Percentiles rank a stretch among this genome's conserved stretches.
Conservation (phyloP, 2,888 invertebrate species). For the Thysanoteuthis rhombus region DNA sequence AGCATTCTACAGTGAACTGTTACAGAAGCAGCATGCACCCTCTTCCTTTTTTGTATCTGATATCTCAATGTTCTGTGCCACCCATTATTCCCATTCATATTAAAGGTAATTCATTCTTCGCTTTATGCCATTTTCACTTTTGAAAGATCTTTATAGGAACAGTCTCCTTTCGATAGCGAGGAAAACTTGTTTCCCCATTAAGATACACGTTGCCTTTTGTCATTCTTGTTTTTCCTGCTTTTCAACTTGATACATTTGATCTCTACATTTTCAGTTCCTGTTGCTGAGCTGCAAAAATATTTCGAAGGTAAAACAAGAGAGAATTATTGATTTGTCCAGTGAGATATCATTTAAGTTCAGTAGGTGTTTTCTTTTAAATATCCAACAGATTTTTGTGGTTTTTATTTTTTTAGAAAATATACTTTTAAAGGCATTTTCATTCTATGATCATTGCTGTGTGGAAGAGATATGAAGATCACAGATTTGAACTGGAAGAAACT, state of each 20-base stretch:
- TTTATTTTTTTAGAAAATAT: not conserved
- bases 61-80: too few species aligned
- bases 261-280: not conserved
- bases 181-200: too few species aligned
- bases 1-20: too few species aligned
- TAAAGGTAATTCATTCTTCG: too few species aligned
- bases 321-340: not conserved
- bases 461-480: not conserved
- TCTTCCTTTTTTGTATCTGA: too few species aligned
- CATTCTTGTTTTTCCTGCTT: not conserved
- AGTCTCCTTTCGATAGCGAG: too few species aligned
- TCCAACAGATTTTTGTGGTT: not conserved
- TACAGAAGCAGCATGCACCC: too few species aligned
- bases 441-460: not conserved
- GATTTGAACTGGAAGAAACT: not conserved
- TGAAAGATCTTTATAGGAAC: too few species aligned
- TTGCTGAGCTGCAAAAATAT: not conserved
- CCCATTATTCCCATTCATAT: too few species aligned
- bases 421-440: not conserved
- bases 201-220: not conserved
- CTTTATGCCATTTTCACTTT: too few species aligned
- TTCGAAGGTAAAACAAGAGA: not conserved
- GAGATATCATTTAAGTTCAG: not conserved
- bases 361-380: not conserved
- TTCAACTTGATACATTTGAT: not conserved